Base-by-base conservation (phyloP, 1,140 invertebrate genomes). In the Bombus turneri region DNA sequence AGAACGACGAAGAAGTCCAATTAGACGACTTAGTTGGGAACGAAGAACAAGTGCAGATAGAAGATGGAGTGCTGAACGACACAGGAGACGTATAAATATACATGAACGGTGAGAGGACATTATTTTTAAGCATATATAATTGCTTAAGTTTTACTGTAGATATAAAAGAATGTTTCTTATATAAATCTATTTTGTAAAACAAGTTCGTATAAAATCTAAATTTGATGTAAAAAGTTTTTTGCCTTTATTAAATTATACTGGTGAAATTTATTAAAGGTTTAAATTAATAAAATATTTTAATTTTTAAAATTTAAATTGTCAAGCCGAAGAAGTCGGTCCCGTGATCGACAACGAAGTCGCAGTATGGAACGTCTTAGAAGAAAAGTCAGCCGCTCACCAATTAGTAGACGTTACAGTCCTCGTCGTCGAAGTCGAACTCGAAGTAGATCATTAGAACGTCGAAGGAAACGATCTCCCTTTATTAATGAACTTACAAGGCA, bases 391-490 rank as follows among this genome's bases (percentile, higher is more conserved):
- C 91, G 93, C 6, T 92, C 93, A 3, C 93, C 93, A 3, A 37
- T 86, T 8, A 86, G 85, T 18, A 91, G 94, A 76, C 89, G 92
- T 2, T 91, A 92, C 13, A 91, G 92, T 22, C 91, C 89, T 3
- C 86, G 94, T 39, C 92, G 93, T 68, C 91, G 93, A 31, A 93
- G 92, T 85, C 76, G 91, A 43, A 92, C 89, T 18, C 89, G 90
- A 12, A 90, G 91, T 81, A 91, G 93, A 71, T 94, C 95, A 1
- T 81, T 91, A 22, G 89, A 92, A 37, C 93, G 92, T 47, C 94
- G 94, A 39, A 90, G 94, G 28, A 94, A 93, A 72, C 92, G 94
- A 18, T 95, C 95, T 18, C 94, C 95, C 0, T 95, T 95, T 57
- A 93, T 95, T 72, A 94, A 95, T 59, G 94, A 95, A 83, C 87